phyloP scores from a whole-genome alignment of 2,888 invertebrate genomes.

The Hypercompe scribonia region DNA sequence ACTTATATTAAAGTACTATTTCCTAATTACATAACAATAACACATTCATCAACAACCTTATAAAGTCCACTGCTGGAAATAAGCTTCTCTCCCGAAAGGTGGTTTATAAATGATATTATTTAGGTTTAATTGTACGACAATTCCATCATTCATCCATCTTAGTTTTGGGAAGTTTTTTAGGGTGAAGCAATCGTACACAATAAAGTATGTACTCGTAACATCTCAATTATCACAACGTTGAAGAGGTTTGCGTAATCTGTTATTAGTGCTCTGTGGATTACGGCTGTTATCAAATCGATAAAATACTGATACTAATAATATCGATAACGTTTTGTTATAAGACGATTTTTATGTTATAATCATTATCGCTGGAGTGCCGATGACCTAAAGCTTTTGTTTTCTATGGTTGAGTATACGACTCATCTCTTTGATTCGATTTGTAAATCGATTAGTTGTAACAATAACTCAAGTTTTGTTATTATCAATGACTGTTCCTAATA shows the following conservation, averaged over 20 bases:
- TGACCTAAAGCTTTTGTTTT: background rate
- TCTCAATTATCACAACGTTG: slow-evolving; percentile 15
- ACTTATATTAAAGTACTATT: too few relatives aligned
- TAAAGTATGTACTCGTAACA: background rate
- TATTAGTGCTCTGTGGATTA: background rate
- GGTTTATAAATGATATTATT: too few relatives aligned
- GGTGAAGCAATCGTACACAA: too few relatives aligned
- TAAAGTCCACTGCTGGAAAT: too few relatives aligned
- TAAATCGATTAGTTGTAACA: background rate
- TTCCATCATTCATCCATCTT: too few relatives aligned
- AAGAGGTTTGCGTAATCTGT: slow-evolving; percentile 15
- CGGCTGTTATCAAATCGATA: slow-evolving; percentile 13
- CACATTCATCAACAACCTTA: too few relatives aligned
- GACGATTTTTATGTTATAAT: background rate
- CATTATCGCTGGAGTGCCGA: background rate
- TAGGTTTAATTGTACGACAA: too few relatives aligned
- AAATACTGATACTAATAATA: slow-evolving; percentile 1
- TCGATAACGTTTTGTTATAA: slow-evolving; percentile 3
- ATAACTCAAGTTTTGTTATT: background rate
- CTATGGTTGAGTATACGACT: background rate
- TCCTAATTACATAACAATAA: too few relatives aligned
- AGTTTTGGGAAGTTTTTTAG: too few relatives aligned
- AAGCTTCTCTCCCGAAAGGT: too few relatives aligned
- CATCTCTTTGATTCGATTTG: background rate
- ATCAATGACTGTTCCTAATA: too few relatives aligned